Percentiles rank a stretch among this genome's conserved stretches.
phyloP scores from a whole-genome alignment of 1,140 invertebrate species.

The Drosophila suzukii region DNA sequence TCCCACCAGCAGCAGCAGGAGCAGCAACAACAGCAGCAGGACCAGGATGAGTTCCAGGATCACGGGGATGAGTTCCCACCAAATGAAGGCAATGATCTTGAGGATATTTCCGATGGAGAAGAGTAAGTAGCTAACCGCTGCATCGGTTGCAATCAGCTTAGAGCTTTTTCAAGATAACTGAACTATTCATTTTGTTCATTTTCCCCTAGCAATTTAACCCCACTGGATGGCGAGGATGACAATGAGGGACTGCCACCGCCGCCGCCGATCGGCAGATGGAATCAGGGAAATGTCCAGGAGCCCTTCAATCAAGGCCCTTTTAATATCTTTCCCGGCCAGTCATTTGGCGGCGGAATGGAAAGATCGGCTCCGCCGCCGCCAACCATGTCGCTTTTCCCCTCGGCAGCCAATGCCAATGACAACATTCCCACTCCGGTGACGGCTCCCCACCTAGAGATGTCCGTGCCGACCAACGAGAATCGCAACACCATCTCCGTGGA shows the following conservation, averaged over 20 bases:
- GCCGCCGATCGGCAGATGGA: conserved; percentile 8
- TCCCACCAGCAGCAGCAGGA: not conserved
- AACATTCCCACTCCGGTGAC: conserved; percentile 18
- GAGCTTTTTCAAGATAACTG: not conserved
- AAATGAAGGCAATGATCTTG: conserved; percentile 51
- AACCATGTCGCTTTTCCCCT: conserved; percentile 54
- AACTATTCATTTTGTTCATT: not conserved
- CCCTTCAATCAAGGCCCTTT: not conserved
- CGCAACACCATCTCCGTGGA: conserved; percentile 89
- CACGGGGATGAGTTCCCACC: not conserved
- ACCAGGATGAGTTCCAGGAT: not conserved
- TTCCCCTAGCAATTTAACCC: conserved; percentile 19
- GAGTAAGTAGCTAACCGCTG: conserved; percentile 57
- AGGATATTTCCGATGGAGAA: conserved; percentile 78
- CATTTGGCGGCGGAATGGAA: not conserved
- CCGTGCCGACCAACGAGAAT: conserved; percentile 68
- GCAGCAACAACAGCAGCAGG: not conserved
- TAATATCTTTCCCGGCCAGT: conserved; percentile 19
- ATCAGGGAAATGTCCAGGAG: not conserved
- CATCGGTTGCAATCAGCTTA: not conserved
- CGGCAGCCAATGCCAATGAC: conserved; percentile 60
- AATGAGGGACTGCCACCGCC: conserved; percentile 53
- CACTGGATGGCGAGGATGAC: not conserved
- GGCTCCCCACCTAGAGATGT: conserved; percentile 49
- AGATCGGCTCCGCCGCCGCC: not conserved